Conservation (phyloP, 92 coral and sea anemone species). For the Epizoanthus fatuus region DNA sequence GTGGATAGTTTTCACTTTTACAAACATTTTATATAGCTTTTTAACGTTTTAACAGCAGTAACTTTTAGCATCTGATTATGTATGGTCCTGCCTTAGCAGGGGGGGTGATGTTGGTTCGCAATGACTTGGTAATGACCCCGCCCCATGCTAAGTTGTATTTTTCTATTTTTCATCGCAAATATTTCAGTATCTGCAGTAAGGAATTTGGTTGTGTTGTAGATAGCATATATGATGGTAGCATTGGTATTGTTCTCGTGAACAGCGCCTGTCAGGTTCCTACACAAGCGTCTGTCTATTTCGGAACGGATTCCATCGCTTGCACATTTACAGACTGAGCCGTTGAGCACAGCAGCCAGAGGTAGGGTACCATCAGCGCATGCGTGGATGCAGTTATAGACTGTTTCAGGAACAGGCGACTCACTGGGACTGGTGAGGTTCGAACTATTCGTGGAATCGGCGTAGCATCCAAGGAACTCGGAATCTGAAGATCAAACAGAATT, state of each 20-base stretch:
- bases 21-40: too few relatives aligned
- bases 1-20: too few relatives aligned
- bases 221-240: neutral
- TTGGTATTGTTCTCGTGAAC: constrained; percentile 5
- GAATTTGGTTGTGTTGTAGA: constrained; percentile 24
- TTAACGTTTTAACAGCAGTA: too few relatives aligned
- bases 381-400: constrained; percentile 50
- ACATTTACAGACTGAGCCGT: constrained; percentile 71
- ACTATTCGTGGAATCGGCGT: neutral
- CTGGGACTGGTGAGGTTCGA: constrained; percentile 2
- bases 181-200: constrained; percentile 14
- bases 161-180: neutral
- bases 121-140: too few relatives aligned
- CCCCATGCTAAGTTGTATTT: too few relatives aligned
- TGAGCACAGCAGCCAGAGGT: constrained; percentile 78
- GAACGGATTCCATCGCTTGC: constrained; percentile 38
- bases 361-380: constrained; percentile 68
- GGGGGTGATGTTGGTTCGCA: too few relatives aligned
- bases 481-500: neutral
- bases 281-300: constrained; percentile 12
- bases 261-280: constrained; percentile 1
- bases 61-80: too few relatives aligned
- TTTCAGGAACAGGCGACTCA: neutral
- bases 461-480: constrained; percentile 42
- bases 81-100: too few relatives aligned